phyloP scores from a whole-genome alignment of 2,797 vertebrate species.

The Bucorvus abyssinicus region DNA sequence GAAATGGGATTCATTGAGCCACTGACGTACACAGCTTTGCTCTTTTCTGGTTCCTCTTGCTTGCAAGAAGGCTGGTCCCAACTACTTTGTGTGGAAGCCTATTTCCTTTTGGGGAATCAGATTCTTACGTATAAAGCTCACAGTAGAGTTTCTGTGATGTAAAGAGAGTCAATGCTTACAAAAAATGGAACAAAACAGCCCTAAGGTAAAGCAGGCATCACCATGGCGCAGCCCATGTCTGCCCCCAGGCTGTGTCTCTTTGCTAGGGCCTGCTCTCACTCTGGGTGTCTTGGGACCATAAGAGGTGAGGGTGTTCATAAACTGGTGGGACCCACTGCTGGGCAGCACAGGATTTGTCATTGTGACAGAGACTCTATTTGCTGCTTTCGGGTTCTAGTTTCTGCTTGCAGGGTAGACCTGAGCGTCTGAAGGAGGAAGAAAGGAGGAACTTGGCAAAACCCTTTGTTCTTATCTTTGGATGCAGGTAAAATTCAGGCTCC shows the following conservation, averaged over 20 bases:
- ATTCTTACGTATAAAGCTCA: rapidly evolving
- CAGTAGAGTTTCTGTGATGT: background rate
- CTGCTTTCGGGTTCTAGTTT: background rate
- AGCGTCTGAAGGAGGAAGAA: background rate
- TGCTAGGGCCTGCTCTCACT: background rate
- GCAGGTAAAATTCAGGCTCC: background rate
- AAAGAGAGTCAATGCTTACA: background rate
- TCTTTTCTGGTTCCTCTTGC: background rate
- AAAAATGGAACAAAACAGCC: background rate
- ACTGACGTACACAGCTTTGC: background rate
- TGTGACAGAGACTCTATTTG: background rate
- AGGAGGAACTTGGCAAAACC: background rate
- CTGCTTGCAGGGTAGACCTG: background rate
- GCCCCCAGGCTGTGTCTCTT: background rate
- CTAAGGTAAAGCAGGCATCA: background rate
- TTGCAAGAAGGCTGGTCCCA: background rate
- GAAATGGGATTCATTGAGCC: background rate
- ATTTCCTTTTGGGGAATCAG: background rate
- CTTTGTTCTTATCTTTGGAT: background rate
- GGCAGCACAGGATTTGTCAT: background rate
- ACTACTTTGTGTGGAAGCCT: background rate
- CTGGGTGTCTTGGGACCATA: background rate
- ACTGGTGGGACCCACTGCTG: background rate
- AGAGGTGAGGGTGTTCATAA: background rate
- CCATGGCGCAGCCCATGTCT: rapidly evolving